Evolutionary conservation across 2,888 invertebrate genomes (phyloP), one percentile per base, ranked within the genome.

Genomic region (Hyalella azteca): DNA sequence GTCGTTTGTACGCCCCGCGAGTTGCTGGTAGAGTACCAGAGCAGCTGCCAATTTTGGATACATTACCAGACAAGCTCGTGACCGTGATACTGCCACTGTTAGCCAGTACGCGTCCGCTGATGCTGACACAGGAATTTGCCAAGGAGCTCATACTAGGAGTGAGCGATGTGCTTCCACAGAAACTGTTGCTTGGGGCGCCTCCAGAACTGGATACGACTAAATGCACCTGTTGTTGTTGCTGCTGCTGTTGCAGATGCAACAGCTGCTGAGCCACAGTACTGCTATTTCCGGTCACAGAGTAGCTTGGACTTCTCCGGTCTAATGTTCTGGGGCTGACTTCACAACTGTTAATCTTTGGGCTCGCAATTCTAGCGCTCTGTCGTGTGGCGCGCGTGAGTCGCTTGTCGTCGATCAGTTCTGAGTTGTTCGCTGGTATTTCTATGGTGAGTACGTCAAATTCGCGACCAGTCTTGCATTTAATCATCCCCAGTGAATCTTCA

Each of bases 391-490:
- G 85, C 9, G 86, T 85, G 77, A 86, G 82, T 81, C 87, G 85
- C 81, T 86, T 85, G 83, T 87, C 86, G 90, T 91, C 82, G 89
- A 78, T 49, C 54, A 80, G 15, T 36, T 80, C 82, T 11, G 83
- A 48, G 45, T 73, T 79, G 45, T 41, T 45, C 32, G 90, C 89
- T 4, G 95, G 95, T 86, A 95, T 95, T 87, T 95, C 95, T 86
- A 95, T 95, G 1, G 94, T 90, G 86, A 95, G 90, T 87, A 95
- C 94, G 86, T 94, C 93, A 59, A 94, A 89, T 81, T 89, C 88
- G 11, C 87, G 32, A 86, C 86, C 80, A 85, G 85, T 84, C 29
- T 73, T 48, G 48, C 45, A 39, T 32, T 73, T 48, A 13, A 36
- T 19, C n/a, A 73, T 48, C 19, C 45, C 45, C 19, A 22, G 9